Percentiles rank a stretch among this genome's conserved stretches.
Conservation (phyloP, 2,797 vertebrate species). For the Sternarchorhynchus goeldii region DNA sequence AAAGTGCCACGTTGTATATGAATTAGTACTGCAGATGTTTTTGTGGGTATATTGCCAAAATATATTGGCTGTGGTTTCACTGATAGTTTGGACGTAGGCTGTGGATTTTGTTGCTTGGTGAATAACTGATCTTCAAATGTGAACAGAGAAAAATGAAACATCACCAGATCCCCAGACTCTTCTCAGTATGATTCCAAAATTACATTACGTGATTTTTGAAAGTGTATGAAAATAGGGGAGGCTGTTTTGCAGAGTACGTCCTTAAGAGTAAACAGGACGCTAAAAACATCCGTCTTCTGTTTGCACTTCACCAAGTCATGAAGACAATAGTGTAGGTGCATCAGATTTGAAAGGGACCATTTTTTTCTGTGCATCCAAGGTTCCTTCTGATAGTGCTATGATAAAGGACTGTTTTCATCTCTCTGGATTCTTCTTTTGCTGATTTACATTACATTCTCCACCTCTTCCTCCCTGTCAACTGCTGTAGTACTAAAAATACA, state of each 20-base stretch:
- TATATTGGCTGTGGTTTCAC: neutral
- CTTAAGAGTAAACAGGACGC: slow-evolving; percentile 26
- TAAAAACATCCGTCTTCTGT: slow-evolving; percentile 35
- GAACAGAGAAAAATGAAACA: neutral
- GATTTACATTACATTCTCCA: slow-evolving; percentile 23
- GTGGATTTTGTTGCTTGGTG: neutral
- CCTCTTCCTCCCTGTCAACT: slow-evolving; percentile 29
- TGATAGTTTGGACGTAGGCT: neutral
- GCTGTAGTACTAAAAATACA: neutral
- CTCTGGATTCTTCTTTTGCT: neutral
- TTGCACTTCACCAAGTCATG: neutral
- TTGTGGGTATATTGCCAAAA: neutral
- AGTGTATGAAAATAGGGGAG: slow-evolving; percentile 17
- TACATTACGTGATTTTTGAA: neutral
- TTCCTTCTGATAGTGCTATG: neutral
- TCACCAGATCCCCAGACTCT: neutral
- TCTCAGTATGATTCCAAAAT: neutral
- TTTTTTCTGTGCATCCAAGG: neutral
- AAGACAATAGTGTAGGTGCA: neutral
- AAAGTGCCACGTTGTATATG: neutral
- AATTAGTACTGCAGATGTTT: neutral
- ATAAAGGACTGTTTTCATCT: neutral
- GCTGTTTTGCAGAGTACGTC: slow-evolving; percentile 7
- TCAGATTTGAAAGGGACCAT: neutral
- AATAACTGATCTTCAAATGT: neutral